phyloP scores from a whole-genome alignment of 2,888 invertebrate species.

The Tachystola acroxantha region DNA sequence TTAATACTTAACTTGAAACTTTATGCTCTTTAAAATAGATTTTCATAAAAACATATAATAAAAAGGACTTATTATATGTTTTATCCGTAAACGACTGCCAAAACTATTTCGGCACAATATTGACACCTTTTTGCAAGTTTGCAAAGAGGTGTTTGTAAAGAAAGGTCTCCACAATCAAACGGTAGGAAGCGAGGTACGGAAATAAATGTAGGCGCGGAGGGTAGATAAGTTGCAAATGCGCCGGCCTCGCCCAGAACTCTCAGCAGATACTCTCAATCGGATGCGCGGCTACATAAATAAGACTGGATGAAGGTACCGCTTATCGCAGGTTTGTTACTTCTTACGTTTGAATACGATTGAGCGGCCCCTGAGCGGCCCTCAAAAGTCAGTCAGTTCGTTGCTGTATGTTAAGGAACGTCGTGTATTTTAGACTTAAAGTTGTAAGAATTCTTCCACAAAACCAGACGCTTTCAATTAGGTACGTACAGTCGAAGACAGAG shows the following conservation, averaged over 20 bases:
- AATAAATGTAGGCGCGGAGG: slow-evolving; percentile 67
- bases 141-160: slow-evolving; percentile 4
- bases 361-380: slow-evolving; percentile 11
- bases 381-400: slow-evolving; percentile 4
- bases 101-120: not conserved
- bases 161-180: slow-evolving; percentile 44
- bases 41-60: no score
- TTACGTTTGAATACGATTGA: slow-evolving; percentile 33
- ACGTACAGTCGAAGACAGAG: no score
- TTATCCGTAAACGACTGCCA: no score
- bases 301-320: slow-evolving; percentile 60
- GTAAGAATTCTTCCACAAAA: no score
- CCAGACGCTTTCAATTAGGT: no score
- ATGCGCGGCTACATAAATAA: slow-evolving; percentile 72
- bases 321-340: slow-evolving; percentile 53
- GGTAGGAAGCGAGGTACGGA: slow-evolving; percentile 58
- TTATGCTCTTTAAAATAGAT: no score
- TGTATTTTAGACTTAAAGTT: no score
- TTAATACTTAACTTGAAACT: no score
- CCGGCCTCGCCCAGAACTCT: slow-evolving; percentile 31
- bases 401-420: no score
- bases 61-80: no score
- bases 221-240: slow-evolving; percentile 70
- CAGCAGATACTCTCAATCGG: slow-evolving; percentile 55
- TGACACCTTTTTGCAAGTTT: not conserved